Evolutionary conservation across 2,113 vertebrate species (phyloP), one percentile per base, ranked within the genome.

Genomic region (Merops nubicus): DNA sequence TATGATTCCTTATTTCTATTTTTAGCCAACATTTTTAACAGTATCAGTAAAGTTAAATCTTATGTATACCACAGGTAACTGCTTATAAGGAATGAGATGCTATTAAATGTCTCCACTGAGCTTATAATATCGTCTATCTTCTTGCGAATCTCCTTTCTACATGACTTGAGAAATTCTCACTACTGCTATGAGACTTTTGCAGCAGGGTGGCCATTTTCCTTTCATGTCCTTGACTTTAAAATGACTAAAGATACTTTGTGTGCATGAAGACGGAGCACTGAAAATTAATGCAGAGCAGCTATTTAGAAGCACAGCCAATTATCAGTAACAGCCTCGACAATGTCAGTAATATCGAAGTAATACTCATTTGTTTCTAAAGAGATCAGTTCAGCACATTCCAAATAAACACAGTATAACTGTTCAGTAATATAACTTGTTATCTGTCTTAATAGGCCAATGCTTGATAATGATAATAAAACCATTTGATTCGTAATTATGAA

Each of bases 121-220:
- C 91, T 94, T 62, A 21, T 70, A 97, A 86, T 3, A 3, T 70
- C 80, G 86, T 51, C 77, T 64, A 50, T 89, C 59, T 96, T 77
- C 38, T 62, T 62, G 25, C 89, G 67, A 53, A 69, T 94, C 84
- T 92, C 92, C 92, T 96, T 84, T 79, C 85, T 95, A 83, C 31
- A 34, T 85, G 95, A 96, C 89, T 83, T 65, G 75, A 97, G 96
- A 93, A 91, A 88, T 67, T 91, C 91, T 97, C 96, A 85, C 91
- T 81, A 54, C 94, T 97, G 97, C 92, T 97, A 92, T 64, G 93
- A 95, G 95, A 91, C 88, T 96, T 96, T 85, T 96, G 82, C 95
- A 98, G 89, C 92, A 96, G 57, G 89, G 98, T 70, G 97, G 98
- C 98, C 98, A 98, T 98, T 98, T 98, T 98, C 96, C 95, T 96